Evolutionary conservation across 1,140 invertebrate species (phyloP), one percentile per base, ranked within the genome.

Genomic region (Ylistrum balloti): DNA sequence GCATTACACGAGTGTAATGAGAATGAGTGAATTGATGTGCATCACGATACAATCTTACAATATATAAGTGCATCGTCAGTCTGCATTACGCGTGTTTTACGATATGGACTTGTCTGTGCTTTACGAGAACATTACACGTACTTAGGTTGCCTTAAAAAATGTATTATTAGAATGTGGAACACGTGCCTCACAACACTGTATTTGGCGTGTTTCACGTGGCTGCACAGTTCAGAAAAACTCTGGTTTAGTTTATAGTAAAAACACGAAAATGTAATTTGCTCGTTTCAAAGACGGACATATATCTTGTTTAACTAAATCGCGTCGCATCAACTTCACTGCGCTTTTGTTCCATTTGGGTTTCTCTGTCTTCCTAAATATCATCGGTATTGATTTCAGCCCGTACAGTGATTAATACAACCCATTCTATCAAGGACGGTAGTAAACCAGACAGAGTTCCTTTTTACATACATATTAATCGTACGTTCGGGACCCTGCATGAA

Each of bases 381-480:
- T 28, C 0, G 1, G 9, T 74, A 74, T 74, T n/a, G 56, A 74
- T 74, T 74, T 28, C n/a, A 11, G 56, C n/a, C 56, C 2, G 56
- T 74, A 1, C 22, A n/a, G 56, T 28, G 56, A 74, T 74, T 74
- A 28, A 74, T 74, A n/a, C 2, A 28, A n/a, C 1, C 56, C n/a
- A n/a, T 28, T 28, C 2, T 28, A 74, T 28, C n/a, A n/a, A 28
- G 17, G 22, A 17, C 56, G 56, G 56, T 17, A 17, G 56, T 74
- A n/a, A 7, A 28, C 5, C 28, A 74, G 56, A 74, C 56, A n/a
- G 56, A 74, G 9, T 74, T 74, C 56, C 56, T 9, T 28, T 74
- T 74, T 28, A 74, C 56, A 28, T 74, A 28, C 56, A 74, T 74
- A 74, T 74, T 74, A 74, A 74, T 74, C 28, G n/a, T n/a, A 74